Conservation (phyloP, 2,113 vertebrate species). For the Suricata suricatta region DNA sequence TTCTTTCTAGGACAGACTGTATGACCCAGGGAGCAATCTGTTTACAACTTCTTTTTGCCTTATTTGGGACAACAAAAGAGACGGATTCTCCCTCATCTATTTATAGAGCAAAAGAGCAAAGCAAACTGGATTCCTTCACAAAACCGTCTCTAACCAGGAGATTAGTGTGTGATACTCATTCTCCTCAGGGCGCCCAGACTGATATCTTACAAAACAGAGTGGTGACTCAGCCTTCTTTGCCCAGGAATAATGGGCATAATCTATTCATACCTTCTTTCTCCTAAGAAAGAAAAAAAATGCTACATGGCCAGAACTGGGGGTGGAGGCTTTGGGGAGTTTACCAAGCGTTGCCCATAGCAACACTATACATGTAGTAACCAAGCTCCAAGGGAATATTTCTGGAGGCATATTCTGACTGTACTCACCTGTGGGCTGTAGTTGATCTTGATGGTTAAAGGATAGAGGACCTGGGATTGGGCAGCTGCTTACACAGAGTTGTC, state of each 20-base stretch:
- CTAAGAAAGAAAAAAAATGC: background rate
- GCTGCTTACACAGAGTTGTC: background rate
- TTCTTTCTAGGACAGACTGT: background rate
- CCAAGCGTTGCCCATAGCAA: background rate
- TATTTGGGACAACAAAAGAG: constrained; percentile 45
- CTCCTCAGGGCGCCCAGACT: background rate
- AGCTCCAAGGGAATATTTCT: background rate
- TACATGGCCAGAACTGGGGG: background rate
- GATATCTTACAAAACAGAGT: background rate
- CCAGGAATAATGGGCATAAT: background rate
- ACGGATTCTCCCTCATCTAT: background rate
- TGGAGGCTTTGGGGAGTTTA: background rate
- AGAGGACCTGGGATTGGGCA: background rate
- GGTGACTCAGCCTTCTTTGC: background rate
- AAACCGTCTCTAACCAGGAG: background rate
- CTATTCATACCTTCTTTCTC: background rate
- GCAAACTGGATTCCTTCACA: background rate
- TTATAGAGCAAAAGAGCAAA: background rate
- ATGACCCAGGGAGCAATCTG: background rate
- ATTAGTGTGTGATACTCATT: background rate
- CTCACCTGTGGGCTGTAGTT: background rate
- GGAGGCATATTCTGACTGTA: background rate
- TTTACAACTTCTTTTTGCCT: constrained; percentile 3
- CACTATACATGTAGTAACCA: background rate
- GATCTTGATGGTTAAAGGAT: background rate